Evolutionary conservation across 2,797 vertebrate species (phyloP).

Genomic region (Clarias platycephalus): DNA sequence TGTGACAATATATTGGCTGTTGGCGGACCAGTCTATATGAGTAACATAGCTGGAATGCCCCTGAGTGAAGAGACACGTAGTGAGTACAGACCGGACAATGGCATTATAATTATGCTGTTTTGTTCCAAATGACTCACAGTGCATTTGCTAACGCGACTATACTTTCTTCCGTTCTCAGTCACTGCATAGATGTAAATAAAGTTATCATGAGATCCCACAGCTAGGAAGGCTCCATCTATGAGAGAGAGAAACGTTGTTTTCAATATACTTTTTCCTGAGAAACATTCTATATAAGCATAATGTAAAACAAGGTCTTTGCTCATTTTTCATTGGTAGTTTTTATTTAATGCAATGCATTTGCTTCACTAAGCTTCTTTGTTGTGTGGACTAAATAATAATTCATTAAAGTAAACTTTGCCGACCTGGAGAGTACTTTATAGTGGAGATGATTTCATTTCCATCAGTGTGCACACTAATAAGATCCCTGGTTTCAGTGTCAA

Average conservation of each 20-base stretch:
- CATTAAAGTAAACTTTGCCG: slow-evolving; percentile 23
- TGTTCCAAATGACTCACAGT: slow-evolving; percentile 72
- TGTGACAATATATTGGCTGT: slow-evolving; percentile 86
- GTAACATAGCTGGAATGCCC: slow-evolving; percentile 93
- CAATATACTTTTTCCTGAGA: not conserved
- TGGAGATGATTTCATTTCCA: slow-evolving; percentile 87
- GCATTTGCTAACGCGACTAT: slow-evolving; percentile 86
- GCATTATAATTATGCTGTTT: not conserved
- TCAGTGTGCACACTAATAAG: slow-evolving; percentile 87
- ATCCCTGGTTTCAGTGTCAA: slow-evolving; percentile 86
- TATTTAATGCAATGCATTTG: not conserved
- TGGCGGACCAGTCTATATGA: slow-evolving; percentile 85
- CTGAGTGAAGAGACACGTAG: slow-evolving; percentile 61
- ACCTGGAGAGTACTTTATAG: slow-evolving; percentile 88
- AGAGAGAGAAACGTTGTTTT: slow-evolving; percentile 19
- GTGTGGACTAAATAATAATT: not conserved
- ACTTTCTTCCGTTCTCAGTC: slow-evolving; percentile 84
- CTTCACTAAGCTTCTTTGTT: not conserved
- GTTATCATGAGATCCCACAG: slow-evolving; percentile 90
- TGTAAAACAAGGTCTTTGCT: not conserved
- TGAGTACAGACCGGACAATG: not conserved
- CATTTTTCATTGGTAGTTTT: not conserved
- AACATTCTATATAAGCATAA: not conserved
- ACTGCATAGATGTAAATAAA: slow-evolving; percentile 90
- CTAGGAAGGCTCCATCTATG: slow-evolving; percentile 86